Evolutionary conservation across 2,797 vertebrate genomes (phyloP).

Genomic region (Lindbergichthys nudifrons): DNA sequence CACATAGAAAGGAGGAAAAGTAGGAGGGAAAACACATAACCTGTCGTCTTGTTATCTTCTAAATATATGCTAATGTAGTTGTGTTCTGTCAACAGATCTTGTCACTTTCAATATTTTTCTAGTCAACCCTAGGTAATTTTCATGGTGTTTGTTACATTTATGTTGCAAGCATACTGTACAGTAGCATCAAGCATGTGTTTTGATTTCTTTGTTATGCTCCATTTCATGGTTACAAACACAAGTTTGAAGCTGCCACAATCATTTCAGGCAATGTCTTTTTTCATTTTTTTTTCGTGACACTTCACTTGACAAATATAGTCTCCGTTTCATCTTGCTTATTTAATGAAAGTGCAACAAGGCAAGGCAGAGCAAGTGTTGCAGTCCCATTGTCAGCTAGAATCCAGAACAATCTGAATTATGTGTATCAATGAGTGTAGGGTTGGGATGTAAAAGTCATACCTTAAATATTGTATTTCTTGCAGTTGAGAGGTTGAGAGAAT

Average conservation of each 20-base stretch:
- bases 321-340: constrained; percentile 44
- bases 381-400: constrained; percentile 45
- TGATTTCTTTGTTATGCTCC: constrained; percentile 68
- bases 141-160: constrained; percentile 68
- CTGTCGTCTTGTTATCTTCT: constrained; percentile 52
- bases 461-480: constrained; percentile 27
- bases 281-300: constrained; percentile 31
- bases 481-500: constrained; percentile 21
- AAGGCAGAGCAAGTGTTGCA: constrained; percentile 31
- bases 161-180: constrained; percentile 52
- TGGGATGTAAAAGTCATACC: constrained; percentile 38
- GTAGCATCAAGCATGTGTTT: constrained; percentile 61
- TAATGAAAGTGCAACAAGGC: constrained; percentile 47
- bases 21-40: constrained; percentile 36
- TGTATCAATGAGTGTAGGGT: constrained; percentile 25
- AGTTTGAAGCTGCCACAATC: constrained; percentile 66
- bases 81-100: constrained; percentile 44
- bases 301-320: constrained; percentile 50
- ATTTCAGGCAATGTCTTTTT: constrained; percentile 65
- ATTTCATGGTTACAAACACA: constrained; percentile 70
- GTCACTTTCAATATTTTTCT: constrained; percentile 52
- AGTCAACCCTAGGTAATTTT: constrained; percentile 57
- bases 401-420: constrained; percentile 29
- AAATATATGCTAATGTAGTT: constrained; percentile 70
- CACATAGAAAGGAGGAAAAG: constrained; percentile 3